A percentile compares a stretch with the other conserved stretches of the same genome.
Evolutionary conservation across 2,797 vertebrate species (phyloP).

Genomic region (Arctocebus calabarensis): DNA sequence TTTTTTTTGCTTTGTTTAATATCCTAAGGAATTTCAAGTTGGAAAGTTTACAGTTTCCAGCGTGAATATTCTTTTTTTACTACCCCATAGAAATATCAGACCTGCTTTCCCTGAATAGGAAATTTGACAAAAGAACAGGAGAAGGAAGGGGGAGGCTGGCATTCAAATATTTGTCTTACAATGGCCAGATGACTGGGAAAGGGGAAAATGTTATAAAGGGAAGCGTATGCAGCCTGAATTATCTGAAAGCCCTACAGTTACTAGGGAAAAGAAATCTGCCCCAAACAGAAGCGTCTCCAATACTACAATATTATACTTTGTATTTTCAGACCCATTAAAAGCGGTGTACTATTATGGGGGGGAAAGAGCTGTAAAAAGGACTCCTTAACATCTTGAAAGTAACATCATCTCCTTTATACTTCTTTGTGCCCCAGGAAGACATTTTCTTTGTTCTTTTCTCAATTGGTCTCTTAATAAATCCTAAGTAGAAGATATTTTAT

Average conservation of each 20-base stretch:
- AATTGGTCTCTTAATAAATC: slow-evolving; percentile 7
- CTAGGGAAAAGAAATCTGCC: slow-evolving; percentile 36
- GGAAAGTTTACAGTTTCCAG: slow-evolving; percentile 36
- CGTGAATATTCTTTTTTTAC: background rate
- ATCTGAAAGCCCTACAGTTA: slow-evolving; percentile 55
- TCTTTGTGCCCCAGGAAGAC: slow-evolving; percentile 57
- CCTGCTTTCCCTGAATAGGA: background rate
- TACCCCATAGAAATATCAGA: background rate
- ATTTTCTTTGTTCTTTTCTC: slow-evolving; percentile 82
- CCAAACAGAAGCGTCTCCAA: slow-evolving; percentile 14
- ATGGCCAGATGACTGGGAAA: slow-evolving; percentile 48
- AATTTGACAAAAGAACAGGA: background rate
- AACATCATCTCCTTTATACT: slow-evolving; percentile 58
- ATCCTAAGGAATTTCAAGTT: slow-evolving; percentile 47
- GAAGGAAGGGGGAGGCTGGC: background rate
- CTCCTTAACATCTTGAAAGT: slow-evolving; percentile 51
- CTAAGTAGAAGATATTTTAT: background rate
- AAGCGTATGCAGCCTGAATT: slow-evolving; percentile 48
- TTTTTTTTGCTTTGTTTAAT: slow-evolving; percentile 38
- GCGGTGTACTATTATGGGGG: background rate
- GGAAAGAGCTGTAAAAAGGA: slow-evolving; percentile 65
- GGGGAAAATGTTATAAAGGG: slow-evolving; percentile 34
- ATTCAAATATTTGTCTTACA: slow-evolving; percentile 64
- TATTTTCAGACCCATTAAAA: slow-evolving; percentile 78
- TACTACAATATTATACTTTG: rapidly evolving